Base-by-base conservation (phyloP, 1,140 invertebrate genomes). In the Cotesia typhae region DNA sequence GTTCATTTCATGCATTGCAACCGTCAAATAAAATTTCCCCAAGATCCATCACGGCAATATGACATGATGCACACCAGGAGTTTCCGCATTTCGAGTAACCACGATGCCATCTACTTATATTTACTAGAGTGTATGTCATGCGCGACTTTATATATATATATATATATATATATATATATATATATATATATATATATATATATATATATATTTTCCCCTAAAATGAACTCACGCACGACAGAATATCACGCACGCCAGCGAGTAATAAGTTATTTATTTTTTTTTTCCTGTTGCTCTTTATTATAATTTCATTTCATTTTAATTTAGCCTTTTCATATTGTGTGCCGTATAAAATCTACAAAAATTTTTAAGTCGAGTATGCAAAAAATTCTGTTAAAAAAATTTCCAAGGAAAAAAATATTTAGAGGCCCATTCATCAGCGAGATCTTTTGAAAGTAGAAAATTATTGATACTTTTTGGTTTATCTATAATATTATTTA, bases 161-260 rank as follows among this genome's bases (percentile, higher is more conserved):
- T 55, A 14, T 55, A 12, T 17, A 14, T 55, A 3, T 55, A 12
- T 17, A 14, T 55, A 17, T 55, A 14, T 55, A 12, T 17, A 14
- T 14, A 14, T 55, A 12, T 17, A 14, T 55, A 3, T 55, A 12
- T 17, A 14, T 55, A 17, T 14, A 14, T 14, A 14, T 55, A 12
- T 17, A 14, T 55, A 3, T 55, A 12, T 17, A 14, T 55, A 17
- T 55, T 12, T 17, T 4, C 53, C 53, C 53, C 53, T 55, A 17
- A 55, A 55, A 55, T 55, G 53, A 55, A 55, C 53, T 55, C 53
- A 55, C 53, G 53, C 53, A 55, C n/a, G 53, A 55, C 53, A 55
- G 53, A 17, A 55, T 55, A 55, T 55, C 53, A 55, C 53, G 53
- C 53, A 55, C 53, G 17, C n/a, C 53, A 55, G 53, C 53, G 53